Evolutionary conservation across 1,140 invertebrate species (phyloP).

Genomic region (Littorina saxatilis): DNA sequence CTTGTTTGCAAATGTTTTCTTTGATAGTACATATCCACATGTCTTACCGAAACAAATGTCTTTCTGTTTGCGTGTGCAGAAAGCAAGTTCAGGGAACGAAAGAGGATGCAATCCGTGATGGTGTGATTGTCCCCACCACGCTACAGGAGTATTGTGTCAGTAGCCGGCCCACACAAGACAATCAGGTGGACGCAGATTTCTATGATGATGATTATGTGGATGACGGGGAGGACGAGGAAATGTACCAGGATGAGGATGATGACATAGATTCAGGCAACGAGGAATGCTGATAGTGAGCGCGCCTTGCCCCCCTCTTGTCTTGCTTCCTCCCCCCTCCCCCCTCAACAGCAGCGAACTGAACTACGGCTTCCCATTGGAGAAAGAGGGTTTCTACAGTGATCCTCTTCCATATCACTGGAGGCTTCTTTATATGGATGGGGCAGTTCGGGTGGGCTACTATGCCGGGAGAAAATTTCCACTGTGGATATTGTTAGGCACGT

Average conservation of each 20-base stretch:
- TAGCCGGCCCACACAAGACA: conserved; percentile 65
- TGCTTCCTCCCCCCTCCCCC: not conserved
- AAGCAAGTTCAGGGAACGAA: conserved; percentile 97
- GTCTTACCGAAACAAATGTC: no score
- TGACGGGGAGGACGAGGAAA: conserved; percentile 71
- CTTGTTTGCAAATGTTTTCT: no score
- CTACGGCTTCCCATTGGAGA: not conserved
- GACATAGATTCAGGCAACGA: conserved; percentile 72
- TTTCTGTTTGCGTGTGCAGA: conserved; percentile 79
- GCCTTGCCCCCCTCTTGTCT: not conserved
- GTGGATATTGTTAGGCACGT: no score
- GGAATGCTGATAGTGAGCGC: conserved; percentile 60
- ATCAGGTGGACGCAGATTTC: conserved; percentile 68
- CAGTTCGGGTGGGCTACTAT: no score
- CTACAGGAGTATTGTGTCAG: conserved; percentile 92
- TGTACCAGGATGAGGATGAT: conserved; percentile 68
- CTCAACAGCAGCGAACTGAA: not conserved
- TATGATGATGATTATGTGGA: conserved; percentile 74
- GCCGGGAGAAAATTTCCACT: no score
- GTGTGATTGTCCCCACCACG: conserved; percentile 96
- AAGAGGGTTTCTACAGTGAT: no score
- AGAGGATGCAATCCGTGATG: conserved; percentile 96
- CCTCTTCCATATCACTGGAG: no score
- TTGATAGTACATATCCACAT: no score
- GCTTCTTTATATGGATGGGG: no score